Conservation (phyloP, 2,113 vertebrate genomes). For the Pangasianodon hypophthalmus region DNA sequence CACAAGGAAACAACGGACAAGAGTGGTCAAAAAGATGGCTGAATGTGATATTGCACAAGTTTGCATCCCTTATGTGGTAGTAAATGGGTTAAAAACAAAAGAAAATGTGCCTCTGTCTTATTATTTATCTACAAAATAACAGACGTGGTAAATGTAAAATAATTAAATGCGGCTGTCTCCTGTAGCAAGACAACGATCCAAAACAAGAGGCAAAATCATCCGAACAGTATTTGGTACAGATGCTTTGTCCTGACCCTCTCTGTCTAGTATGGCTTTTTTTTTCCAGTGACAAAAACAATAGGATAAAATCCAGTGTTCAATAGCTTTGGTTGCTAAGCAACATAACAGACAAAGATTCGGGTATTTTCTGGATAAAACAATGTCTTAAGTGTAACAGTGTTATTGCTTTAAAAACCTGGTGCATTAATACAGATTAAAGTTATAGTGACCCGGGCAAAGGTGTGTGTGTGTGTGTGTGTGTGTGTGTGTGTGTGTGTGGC, state of each 20-base stretch:
- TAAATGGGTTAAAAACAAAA: no score
- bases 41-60: not conserved
- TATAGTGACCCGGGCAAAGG: not conserved
- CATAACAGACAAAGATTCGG: not conserved
- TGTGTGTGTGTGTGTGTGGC: no score
- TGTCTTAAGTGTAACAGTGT: not conserved
- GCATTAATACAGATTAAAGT: not conserved
- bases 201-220: not conserved
- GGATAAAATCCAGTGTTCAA: not conserved
- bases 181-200: no score
- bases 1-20: not conserved
- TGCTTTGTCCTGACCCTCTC: not conserved
- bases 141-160: not conserved
- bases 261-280: not conserved
- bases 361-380: not conserved
- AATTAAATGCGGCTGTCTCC: no score
- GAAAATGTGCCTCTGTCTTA: no score
- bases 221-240: not conserved
- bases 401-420: not conserved
- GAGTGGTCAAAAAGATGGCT: not conserved
- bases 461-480: not conserved
- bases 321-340: not conserved
- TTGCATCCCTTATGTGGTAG: not conserved
- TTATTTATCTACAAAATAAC: not conserved
- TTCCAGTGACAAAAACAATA: not conserved